phyloP scores from a whole-genome alignment of 1,140 invertebrate species.

The Dendrolimus punctatus region DNA sequence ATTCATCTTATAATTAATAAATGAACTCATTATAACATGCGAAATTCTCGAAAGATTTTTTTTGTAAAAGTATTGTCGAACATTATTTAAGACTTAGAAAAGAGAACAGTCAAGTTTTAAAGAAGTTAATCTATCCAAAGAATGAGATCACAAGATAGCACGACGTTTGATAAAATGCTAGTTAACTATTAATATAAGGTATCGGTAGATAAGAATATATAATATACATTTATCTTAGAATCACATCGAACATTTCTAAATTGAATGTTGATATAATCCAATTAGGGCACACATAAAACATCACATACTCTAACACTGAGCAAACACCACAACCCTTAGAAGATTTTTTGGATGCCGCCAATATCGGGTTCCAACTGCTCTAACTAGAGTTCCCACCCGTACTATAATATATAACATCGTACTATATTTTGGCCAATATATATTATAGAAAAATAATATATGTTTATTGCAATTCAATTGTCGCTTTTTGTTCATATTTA shows the following conservation, averaged over 20 bases:
- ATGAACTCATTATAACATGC: constrained; percentile 14
- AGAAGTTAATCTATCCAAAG: constrained; percentile 21
- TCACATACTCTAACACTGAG: constrained; percentile 39
- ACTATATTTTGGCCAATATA: too few relatives aligned
- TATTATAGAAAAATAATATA: too few relatives aligned
- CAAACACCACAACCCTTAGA: constrained; percentile 51
- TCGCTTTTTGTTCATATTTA: too few relatives aligned
- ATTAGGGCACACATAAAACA: constrained; percentile 22
- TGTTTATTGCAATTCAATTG: too few relatives aligned
- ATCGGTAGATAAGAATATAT: constrained; percentile 16
- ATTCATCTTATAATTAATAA: constrained; percentile 14
- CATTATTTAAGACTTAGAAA: constrained; percentile 32
- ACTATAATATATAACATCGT: neutral
- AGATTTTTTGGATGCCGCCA: constrained; percentile 14
- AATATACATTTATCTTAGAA: constrained; percentile 18
- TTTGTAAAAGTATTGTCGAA: constrained; percentile 53
- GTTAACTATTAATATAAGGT: constrained; percentile 18
- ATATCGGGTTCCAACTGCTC: constrained; percentile 3
- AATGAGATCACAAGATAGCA: constrained; percentile 40
- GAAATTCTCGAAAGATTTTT: constrained; percentile 20
- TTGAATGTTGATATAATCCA: constrained; percentile 14
- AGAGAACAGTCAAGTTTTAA: constrained; percentile 34
- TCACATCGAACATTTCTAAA: constrained; percentile 33
- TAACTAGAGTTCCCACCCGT: constrained; percentile 12
- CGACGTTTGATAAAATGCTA: constrained; percentile 29